These are phyloP conservation scores for Neotoxoptera formosana DNA, from an alignment of 1,140 invertebrate species.

Conservation along the genomic window DNA sequence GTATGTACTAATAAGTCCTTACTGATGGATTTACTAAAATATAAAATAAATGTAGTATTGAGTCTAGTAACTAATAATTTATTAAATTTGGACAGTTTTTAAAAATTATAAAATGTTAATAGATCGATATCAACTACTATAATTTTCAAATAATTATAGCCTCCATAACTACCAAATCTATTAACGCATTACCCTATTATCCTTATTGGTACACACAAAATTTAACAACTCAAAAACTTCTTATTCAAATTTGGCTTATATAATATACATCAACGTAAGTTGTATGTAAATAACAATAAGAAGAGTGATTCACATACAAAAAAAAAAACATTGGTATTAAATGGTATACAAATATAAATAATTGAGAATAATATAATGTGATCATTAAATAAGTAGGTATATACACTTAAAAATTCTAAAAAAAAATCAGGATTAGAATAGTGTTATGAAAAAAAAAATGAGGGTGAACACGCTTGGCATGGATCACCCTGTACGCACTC, in stretches of 20 bases:
- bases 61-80: not conserved
- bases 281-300: not conserved
- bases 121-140: not conserved
- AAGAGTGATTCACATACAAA: not conserved
- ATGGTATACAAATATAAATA: not conserved
- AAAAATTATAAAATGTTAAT: not conserved
- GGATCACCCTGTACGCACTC: not conserved
- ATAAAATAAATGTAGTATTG: not conserved
- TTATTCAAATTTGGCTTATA: not conserved
- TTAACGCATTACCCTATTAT: not conserved
- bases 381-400: too few relatives aligned
- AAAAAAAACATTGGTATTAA: not conserved
- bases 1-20: too few relatives aligned
- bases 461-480: not conserved
- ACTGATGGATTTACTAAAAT: not conserved
- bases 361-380: not conserved
- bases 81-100: not conserved
- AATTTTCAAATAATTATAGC: not conserved
- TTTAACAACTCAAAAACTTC: not conserved
- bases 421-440: not conserved
- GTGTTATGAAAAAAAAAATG: not conserved
- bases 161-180: not conserved
- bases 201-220: not conserved
- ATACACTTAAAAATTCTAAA: too few relatives aligned
- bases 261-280: not conserved